Evolutionary conservation across 64 coral and sea anemone genomes (phyloP), one percentile per base, ranked within the genome.

Genomic region (Montipora efflorescens): DNA sequence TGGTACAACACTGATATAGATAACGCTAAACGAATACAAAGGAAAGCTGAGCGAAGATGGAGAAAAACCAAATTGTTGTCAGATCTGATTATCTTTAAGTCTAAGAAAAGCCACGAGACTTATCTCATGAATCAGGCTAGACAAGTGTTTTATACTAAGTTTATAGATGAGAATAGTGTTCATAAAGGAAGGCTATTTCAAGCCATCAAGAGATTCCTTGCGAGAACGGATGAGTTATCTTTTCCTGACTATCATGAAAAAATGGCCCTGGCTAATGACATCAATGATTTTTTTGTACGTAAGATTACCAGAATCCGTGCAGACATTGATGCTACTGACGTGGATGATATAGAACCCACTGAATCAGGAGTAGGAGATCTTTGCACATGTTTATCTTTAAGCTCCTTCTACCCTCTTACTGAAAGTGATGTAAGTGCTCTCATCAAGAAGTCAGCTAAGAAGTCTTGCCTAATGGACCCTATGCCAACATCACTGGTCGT

Each of bases 21-120:
- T 16, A 13, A 22, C 8, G 62, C 79, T 15, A 82, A 81, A 23
- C 64, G 78, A 68, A 19, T 16, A 47, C 59, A 68, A 13, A 67
- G 90, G 90, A 82, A 19, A 48, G 90, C 90, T 21, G 78, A 92
- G 53, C 36, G 64, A 22, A 92, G 55, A 76, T 85, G 90, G 90
- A 58, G 90, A 72, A 47, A 7, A 7, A 84, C 90, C 18, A 80
- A 92, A n/a, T 78, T 92, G 48, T 4, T 19, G 48, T 20, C 69
- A 21, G 23, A 23, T 23, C 23, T 23, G 23, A 23, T 23, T 23
- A 23, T 23, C 23, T 23, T 23, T 23, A 23, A 23, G 23, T 93
- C 79, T 61, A 88, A 88, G 77, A 15, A 23, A 93, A 92, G 87
- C 62, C 81, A 64, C 46, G 81, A 28, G 3, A 92, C 81, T 16